phyloP scores from a whole-genome alignment of 1,140 invertebrate species.

The Bilobella aurantiaca region DNA sequence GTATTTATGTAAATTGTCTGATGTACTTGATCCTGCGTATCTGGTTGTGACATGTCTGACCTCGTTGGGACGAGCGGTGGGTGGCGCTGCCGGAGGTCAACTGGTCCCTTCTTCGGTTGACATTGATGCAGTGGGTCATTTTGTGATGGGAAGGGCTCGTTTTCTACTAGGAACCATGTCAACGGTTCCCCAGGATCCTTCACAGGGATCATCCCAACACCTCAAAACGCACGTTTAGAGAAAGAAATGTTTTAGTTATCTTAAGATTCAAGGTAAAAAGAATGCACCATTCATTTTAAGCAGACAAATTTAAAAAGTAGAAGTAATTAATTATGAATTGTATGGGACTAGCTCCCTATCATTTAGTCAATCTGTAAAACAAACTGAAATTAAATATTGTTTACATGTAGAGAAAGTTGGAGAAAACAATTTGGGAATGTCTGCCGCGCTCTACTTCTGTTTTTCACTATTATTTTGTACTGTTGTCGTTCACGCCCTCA shows the following conservation, averaged over 20 bases:
- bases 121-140: not conserved
- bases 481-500: too few species aligned
- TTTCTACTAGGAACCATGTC: conserved; percentile 62
- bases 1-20: conserved; percentile 41
- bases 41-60: conserved; percentile 27
- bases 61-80: conserved; percentile 1
- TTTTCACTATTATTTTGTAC: too few species aligned
- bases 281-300: not conserved
- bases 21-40: conserved; percentile 24
- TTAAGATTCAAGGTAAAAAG: not conserved
- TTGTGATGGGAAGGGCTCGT: not conserved
- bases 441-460: too few species aligned
- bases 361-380: too few species aligned
- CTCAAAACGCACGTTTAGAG: conserved; percentile 39
- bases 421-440: too few species aligned
- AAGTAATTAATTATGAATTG: not conserved
- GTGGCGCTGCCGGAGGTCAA: not conserved
- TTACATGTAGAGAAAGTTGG: too few species aligned
- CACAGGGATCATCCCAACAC: conserved; percentile 77
- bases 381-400: too few species aligned
- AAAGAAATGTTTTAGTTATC: not conserved
- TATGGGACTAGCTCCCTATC: too few species aligned
- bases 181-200: conserved; percentile 68
- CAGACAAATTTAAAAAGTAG: too few species aligned
- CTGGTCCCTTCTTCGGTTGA: conserved; percentile 10